Base-by-base conservation (phyloP, 2,888 invertebrate genomes). In the Venustoraphidia nigricollis region DNA sequence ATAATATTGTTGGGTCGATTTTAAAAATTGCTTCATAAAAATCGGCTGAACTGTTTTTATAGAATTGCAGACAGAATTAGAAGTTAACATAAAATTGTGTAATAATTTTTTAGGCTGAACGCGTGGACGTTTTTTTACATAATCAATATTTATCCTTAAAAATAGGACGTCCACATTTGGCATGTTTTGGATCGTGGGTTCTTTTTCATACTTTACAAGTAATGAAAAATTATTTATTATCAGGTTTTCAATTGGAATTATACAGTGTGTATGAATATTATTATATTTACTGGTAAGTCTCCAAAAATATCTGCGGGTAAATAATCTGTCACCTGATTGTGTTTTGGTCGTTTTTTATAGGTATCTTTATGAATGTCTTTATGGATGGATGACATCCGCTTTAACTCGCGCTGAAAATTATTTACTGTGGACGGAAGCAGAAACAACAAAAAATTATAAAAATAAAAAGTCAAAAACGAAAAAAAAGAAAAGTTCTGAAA, bases 241-340 rank as follows among this genome's bases (percentile, higher is more conserved):
- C 93, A 17, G 96, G 96, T 1, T 88, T 98, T 58, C 95, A 96
- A 63, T 73, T 97, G 47, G 95, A 97, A 66, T 70, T 98, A 36
- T 97, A 96, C 68, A 91, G 93, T 50, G 83, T 87, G 27, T 95
- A 96, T 64, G 97, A 98, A 69, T 96, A 90, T 66, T 84, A 93
- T 58, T 95, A 94, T 63, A 87, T 96, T 56, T 97, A 86, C 67
- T 94, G 93, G 93, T 84, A 56, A 69, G 70, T 60, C 41, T 36
- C 6, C 1, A 27, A 27, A 27, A 27, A 3, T 27, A 27, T 27
- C 27, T 27, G 3, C 6, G 27, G 6, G 27, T 6, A 27, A n/a
- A 27, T 27, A 5, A 27, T 27, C 27, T 27, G 27, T 27, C 27
- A 27, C 27, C 13, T n/a, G 41, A 38, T 46, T 8, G 36, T 13